Evolutionary conservation across 2,113 vertebrate species (phyloP).

Genomic region (Anarhynchus alexandrinus): DNA sequence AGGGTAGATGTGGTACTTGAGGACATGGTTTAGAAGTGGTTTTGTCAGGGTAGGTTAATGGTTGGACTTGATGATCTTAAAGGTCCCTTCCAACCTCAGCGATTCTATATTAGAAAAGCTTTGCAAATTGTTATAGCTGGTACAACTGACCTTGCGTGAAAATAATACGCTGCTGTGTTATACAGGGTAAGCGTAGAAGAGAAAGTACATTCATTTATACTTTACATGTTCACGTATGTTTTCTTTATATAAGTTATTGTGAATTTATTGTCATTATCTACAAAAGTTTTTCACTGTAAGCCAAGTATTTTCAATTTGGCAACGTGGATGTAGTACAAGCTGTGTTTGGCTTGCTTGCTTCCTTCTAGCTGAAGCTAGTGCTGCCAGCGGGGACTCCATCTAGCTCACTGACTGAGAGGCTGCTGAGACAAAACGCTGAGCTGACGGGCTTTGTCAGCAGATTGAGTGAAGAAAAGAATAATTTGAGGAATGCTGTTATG

Average conservation of each 20-base stretch:
- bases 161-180: neutral
- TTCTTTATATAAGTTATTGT: neutral
- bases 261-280: neutral
- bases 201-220: neutral
- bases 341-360: neutral
- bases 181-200: neutral
- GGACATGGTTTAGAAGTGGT: too few relatives aligned
- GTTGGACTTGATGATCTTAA: too few relatives aligned
- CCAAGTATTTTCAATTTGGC: neutral
- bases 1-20: too few relatives aligned
- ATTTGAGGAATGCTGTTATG: slow-evolving; percentile 85
- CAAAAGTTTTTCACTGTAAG: neutral
- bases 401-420: slow-evolving; percentile 82
- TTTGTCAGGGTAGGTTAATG: too few relatives aligned
- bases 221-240: neutral
- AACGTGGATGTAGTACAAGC: neutral
- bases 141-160: neutral
- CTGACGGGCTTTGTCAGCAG: slow-evolving; percentile 90
- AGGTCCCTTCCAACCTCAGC: too few relatives aligned
- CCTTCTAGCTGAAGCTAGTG: slow-evolving; percentile 63
- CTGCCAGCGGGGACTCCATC: slow-evolving; percentile 70
- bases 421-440: slow-evolving; percentile 92
- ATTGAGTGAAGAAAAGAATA: slow-evolving; percentile 94
- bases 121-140: neutral
- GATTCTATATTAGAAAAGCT: neutral